These are phyloP conservation scores for Nebria brevicollis DNA, from an alignment of 2,888 invertebrate species.

Conservation along the genomic window DNA sequence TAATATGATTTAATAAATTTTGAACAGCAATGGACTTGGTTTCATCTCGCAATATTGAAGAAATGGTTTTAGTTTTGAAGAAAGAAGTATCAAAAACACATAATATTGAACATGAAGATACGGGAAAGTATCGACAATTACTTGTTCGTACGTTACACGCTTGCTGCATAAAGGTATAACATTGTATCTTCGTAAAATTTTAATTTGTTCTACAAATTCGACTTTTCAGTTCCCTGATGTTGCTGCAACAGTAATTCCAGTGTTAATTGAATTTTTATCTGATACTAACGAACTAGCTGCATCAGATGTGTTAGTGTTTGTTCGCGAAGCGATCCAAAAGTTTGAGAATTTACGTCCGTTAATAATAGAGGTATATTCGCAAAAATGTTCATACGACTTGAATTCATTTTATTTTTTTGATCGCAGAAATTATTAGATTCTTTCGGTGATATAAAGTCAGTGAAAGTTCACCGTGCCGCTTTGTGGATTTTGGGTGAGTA, in stretches of 20 bases:
- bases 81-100: constrained; percentile 93
- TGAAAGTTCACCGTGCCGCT: constrained; percentile 91
- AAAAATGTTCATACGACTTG: constrained; percentile 15
- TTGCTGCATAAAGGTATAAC: constrained; percentile 82
- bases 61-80: constrained; percentile 91
- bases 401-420: constrained; percentile 20
- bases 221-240: constrained; percentile 85
- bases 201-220: neutral
- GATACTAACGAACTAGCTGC: constrained; percentile 92
- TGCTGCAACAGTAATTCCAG: constrained; percentile 92
- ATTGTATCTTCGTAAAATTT: constrained; percentile 48
- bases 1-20: constrained; percentile 43
- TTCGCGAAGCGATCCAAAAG: constrained; percentile 95
- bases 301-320: constrained; percentile 92
- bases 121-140: constrained; percentile 93
- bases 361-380: constrained; percentile 76
- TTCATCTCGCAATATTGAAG: constrained; percentile 91
- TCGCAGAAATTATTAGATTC: constrained; percentile 77
- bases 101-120: constrained; percentile 93
- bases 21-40: constrained; percentile 85
- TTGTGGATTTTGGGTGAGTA: constrained; percentile 99
- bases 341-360: constrained; percentile 83
- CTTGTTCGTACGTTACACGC: constrained; percentile 94
- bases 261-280: constrained; percentile 91
- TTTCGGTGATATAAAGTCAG: constrained; percentile 87